Percentiles rank a stretch among this genome's conserved stretches.
Conservation (phyloP, 2,797 vertebrate species). For the Chanos chanos region DNA sequence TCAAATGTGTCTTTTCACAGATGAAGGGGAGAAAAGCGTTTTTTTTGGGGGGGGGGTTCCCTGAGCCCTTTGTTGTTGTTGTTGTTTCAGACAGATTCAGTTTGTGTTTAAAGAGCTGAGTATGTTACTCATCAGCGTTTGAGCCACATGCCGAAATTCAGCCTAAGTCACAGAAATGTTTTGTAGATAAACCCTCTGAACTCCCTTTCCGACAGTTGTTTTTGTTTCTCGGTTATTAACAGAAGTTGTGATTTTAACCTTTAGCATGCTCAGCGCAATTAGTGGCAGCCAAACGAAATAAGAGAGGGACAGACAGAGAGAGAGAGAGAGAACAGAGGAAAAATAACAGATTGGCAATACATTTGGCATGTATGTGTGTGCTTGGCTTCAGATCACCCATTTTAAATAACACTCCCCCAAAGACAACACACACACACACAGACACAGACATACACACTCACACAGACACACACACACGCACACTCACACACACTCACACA, state of each 20-base stretch:
- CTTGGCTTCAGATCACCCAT: constrained; percentile 29
- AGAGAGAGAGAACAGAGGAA: constrained; percentile 19
- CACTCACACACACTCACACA: not conserved
- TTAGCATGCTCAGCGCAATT: constrained; percentile 23
- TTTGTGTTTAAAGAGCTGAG: constrained; percentile 18
- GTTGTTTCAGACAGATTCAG: too few species aligned
- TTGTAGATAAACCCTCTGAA: too few species aligned
- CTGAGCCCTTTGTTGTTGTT: constrained; percentile 2
- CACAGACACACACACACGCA: not conserved
- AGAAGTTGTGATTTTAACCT: constrained; percentile 9
- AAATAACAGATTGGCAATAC: constrained; percentile 42
- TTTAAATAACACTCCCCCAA: constrained; percentile 39
- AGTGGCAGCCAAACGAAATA: constrained; percentile 13
- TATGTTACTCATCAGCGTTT: constrained; percentile 18
- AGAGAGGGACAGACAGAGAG: not conserved
- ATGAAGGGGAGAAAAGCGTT: constrained; percentile 16
- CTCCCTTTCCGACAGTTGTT: too few species aligned
- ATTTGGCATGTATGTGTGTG: constrained; percentile 36
- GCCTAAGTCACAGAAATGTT: too few species aligned
- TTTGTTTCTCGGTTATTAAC: not conserved
- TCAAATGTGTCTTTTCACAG: constrained; percentile 25
- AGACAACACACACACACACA: constrained; percentile 13
- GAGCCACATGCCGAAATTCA: too few species aligned
- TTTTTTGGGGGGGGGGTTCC: constrained; percentile 5
- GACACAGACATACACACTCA: not conserved